Percentiles rank a stretch among this genome's conserved stretches.
Evolutionary conservation across 2,888 invertebrate genomes (phyloP).

Genomic region (Dicyrtomina minuta): DNA sequence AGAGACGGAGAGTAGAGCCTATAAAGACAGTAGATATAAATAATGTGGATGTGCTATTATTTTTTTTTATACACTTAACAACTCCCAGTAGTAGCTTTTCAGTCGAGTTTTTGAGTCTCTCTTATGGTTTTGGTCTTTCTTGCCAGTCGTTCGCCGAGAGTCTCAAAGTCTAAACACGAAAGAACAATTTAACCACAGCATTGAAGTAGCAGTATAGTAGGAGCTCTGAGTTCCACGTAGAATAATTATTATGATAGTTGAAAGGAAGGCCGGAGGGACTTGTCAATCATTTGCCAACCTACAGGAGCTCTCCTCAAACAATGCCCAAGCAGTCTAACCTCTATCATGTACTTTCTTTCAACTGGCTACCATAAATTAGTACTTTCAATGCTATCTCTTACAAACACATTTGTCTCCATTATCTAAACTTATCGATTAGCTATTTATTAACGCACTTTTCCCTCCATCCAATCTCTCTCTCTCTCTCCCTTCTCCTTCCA

Average conservation of each 20-base stretch:
- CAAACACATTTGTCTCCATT: constrained; percentile 24
- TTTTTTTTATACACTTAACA: neutral
- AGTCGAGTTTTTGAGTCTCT: neutral
- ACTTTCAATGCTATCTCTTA: neutral
- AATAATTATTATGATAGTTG: constrained; percentile 32
- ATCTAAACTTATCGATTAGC: constrained; percentile 8
- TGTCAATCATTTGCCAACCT: constrained; percentile 22
- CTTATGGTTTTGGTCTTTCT: neutral
- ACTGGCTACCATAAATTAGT: constrained; percentile 19
- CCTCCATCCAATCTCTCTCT: too few relatives aligned
- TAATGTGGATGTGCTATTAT: too few relatives aligned
- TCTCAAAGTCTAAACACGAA: too few relatives aligned
- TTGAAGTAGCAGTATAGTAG: too few relatives aligned
- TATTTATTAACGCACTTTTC: neutral
- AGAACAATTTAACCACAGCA: neutral
- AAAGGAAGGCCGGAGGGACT: constrained; percentile 28
- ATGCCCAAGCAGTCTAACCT: constrained; percentile 1
- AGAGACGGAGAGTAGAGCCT: neutral
- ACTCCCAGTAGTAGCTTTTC: neutral
- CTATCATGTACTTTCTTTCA: constrained; percentile 3
- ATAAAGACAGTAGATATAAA: too few relatives aligned
- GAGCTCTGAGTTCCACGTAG: constrained; percentile 14
- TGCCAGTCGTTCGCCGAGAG: neutral
- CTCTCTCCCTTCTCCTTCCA: too few relatives aligned
- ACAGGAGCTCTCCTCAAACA: constrained; percentile 13